Conservation (phyloP, 2,113 vertebrate genomes). For the Tympanuchus pallidicinctus region DNA sequence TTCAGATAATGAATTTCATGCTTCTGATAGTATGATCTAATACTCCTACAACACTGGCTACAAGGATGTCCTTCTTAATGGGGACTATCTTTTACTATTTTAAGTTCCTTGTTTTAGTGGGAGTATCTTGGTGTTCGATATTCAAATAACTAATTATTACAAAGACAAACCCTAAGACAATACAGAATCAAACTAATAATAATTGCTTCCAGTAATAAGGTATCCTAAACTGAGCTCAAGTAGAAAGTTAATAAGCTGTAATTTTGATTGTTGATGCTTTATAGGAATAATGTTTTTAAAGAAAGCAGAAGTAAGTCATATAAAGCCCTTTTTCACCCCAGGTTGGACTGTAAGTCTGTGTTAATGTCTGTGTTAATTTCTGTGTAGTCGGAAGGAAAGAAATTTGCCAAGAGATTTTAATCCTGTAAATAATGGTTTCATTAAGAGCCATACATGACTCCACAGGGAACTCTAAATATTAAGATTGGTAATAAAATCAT, state of each 20-base stretch:
- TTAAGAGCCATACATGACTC: slow-evolving; percentile 48
- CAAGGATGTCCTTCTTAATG: not conserved
- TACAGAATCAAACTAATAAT: not conserved
- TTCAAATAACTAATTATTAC: not conserved
- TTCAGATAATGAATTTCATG: not conserved
- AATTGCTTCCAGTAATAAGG: not conserved
- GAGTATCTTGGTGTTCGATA: not conserved
- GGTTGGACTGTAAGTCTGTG: not conserved
- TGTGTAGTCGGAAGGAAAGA: not conserved
- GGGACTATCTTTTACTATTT: not conserved
- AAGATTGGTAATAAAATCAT: slow-evolving; percentile 64
- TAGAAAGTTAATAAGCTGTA: not conserved
- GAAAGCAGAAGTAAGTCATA: not conserved
- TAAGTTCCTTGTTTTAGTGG: not conserved
- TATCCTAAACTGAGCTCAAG: not conserved
- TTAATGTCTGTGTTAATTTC: not conserved
- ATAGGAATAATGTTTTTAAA: not conserved
- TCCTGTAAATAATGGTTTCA: slow-evolving; percentile 66
- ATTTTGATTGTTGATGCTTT: slow-evolving; percentile 9
- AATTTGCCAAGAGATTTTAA: slow-evolving; percentile 62
- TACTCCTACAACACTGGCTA: not conserved
- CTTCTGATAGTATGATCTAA: not conserved
- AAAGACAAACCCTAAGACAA: not conserved
- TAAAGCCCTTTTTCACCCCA: slow-evolving; percentile 7
- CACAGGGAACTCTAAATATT: slow-evolving; percentile 67